Conservation (phyloP, 1,140 invertebrate species). For the Aporrectodea caliginosa region DNA sequence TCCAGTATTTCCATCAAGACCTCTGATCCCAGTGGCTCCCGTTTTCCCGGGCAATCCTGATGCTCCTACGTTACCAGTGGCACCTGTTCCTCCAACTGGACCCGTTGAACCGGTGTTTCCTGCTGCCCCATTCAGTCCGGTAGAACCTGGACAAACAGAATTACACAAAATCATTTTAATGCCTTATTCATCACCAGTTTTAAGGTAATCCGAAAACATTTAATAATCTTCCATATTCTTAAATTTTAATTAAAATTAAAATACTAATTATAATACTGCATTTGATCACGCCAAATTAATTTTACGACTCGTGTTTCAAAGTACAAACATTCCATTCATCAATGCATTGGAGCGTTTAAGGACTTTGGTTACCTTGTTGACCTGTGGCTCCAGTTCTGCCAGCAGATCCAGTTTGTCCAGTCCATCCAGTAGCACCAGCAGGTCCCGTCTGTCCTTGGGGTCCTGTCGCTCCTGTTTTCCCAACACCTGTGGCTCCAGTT, state of each 20-base stretch:
- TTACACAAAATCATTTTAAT: background rate
- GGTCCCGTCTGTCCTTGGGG: background rate
- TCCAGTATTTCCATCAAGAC: background rate
- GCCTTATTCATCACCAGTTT: background rate
- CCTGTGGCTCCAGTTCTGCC: background rate
- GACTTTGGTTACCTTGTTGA: background rate
- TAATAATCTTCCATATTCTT: background rate
- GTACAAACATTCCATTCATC: too few relatives aligned
- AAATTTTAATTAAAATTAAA: background rate
- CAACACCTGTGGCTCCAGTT: background rate
- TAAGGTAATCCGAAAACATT: background rate
- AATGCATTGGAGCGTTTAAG: background rate
- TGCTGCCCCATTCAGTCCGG: background rate
- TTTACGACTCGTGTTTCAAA: too few relatives aligned
- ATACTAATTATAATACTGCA: too few relatives aligned
- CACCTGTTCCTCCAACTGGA: background rate
- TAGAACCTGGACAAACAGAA: background rate
- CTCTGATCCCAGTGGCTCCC: background rate
- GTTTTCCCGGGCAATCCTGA: background rate
- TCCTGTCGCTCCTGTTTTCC: background rate
- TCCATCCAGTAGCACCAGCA: background rate
- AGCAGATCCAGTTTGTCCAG: background rate
- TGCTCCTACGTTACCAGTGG: background rate
- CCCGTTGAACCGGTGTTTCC: background rate
- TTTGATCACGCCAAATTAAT: too few relatives aligned